Percentiles rank a stretch among this genome's conserved stretches.
These are phyloP conservation scores for Aulostomus chinensis DNA, from an alignment of 2,797 vertebrate genomes.

Conservation along the genomic window DNA sequence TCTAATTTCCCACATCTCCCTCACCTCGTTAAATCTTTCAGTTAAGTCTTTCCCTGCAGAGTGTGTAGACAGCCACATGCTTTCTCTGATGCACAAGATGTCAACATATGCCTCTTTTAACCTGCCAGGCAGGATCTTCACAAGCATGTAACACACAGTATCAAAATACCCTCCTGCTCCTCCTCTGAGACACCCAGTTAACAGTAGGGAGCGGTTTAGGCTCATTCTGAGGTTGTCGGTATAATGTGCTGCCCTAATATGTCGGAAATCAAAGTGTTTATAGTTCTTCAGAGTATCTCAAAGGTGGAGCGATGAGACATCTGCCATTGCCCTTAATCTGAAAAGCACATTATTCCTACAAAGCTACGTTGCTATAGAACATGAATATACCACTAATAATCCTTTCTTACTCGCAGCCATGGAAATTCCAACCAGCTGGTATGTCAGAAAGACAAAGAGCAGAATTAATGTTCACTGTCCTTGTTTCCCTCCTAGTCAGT, in stretches of 20 bases:
- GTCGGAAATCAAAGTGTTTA: neutral
- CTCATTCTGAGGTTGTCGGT: neutral
- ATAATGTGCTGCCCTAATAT: too few relatives aligned
- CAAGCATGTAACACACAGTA: neutral
- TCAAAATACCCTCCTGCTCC: neutral
- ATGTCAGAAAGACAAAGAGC: too few relatives aligned
- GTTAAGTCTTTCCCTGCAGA: conserved; percentile 37
- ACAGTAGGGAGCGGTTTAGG: neutral
- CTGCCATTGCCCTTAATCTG: too few relatives aligned
- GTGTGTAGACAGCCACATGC: conserved; percentile 32
- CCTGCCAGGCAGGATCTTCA: conserved; percentile 48
- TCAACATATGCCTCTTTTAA: conserved; percentile 43
- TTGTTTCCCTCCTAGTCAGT: too few relatives aligned
- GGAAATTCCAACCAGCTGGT: too few relatives aligned
- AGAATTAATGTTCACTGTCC: too few relatives aligned
- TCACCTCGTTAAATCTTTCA: conserved; percentile 33
- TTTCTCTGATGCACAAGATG: conserved; percentile 31
- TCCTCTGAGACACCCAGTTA: neutral
- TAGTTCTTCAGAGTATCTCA: neutral
- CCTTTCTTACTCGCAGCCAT: too few relatives aligned
- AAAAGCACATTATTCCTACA: too few relatives aligned
- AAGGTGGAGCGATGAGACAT: neutral
- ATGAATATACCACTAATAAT: too few relatives aligned
- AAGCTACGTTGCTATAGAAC: too few relatives aligned
- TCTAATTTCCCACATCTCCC: neutral